Base-by-base conservation (phyloP, 2,113 vertebrate genomes). In the Serinus canaria region DNA sequence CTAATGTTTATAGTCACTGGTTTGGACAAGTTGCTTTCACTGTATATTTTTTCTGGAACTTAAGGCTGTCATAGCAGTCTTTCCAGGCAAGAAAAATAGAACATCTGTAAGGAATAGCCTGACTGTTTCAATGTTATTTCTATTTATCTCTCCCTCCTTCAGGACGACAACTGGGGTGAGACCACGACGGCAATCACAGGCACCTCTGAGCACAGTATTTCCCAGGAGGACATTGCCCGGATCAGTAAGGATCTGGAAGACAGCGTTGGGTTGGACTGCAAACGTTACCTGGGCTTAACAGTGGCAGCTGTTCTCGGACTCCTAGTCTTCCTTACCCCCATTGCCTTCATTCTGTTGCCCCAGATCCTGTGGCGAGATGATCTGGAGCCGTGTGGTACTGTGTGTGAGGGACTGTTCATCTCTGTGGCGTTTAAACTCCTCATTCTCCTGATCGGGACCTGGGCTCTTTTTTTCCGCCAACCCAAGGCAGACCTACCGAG, bases 111-210 rank as follows among this genome's bases (percentile, higher is more conserved):
- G 24, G 25, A 87, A 58, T 24, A 58, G n/a, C 25, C 27, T 30
- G 20, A 37, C 63, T 47, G 24, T 87, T 90, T 83, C 64, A 55
- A 2, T 44, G 41, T 35, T 72, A 35, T 60, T 91, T 87, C 86
- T 90, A 8, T 91, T 86, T 70, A 3, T 90, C 23, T 83, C 52
- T 93, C 92, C 73, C 24, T 90, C 39, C 53, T 18, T 74, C 93
- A 99, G 99, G 99, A 99, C 98, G 99, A 99, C 95, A 99, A 99
- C 98, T 99, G 99, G 99, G 99, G 99, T 13, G 99, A 99, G 97
- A 99, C 99, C 91, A 99, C 99, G 10, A 99, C 99, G 0, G 99
- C 99, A 15, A 98, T 99, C 97, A 99, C 99, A 0, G 99, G 99
- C 94, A 99, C 99, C 5, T 99, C 99, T 0, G 99, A 99, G 96